Percentiles rank a stretch among this genome's conserved stretches.
These are phyloP conservation scores for Arctia plantaginis DNA, from an alignment of 2,888 invertebrate species.

Conservation along the genomic window DNA sequence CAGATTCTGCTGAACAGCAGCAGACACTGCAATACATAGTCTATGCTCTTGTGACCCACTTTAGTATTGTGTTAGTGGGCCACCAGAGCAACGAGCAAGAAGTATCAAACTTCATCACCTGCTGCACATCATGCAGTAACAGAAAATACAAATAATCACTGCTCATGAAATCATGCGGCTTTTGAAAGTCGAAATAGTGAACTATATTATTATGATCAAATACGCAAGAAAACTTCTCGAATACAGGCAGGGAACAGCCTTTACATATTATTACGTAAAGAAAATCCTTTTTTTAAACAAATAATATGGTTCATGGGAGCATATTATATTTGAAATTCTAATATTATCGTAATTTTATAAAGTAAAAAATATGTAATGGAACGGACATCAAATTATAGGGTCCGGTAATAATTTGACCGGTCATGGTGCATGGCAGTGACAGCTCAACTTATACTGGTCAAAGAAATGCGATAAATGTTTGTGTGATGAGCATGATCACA, in stretches of 20 bases:
- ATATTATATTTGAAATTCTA: too few species aligned
- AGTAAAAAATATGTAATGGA: neutral
- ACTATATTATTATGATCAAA: neutral
- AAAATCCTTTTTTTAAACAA: too few species aligned
- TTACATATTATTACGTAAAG: neutral
- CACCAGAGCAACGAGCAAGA: neutral
- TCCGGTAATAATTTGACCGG: neutral
- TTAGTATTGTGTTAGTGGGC: neutral
- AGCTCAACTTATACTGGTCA: neutral
- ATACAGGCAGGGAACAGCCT: neutral
- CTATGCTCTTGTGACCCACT: too few species aligned
- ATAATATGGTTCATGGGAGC: too few species aligned
- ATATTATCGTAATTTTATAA: too few species aligned
- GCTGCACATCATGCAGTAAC: neutral
- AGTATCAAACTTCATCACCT: neutral
- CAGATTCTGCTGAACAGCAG: neutral
- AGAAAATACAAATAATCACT: neutral
- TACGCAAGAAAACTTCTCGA: neutral
- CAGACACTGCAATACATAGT: too few species aligned
- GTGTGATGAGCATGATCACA: neutral
- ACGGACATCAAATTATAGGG: neutral
- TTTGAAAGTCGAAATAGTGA: neutral
- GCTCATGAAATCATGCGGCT: neutral
- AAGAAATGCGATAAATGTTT: neutral
- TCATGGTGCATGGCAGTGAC: too few species aligned